Conservation (phyloP, 2,888 invertebrate species). For the Glyphotaelius pellucidus region DNA sequence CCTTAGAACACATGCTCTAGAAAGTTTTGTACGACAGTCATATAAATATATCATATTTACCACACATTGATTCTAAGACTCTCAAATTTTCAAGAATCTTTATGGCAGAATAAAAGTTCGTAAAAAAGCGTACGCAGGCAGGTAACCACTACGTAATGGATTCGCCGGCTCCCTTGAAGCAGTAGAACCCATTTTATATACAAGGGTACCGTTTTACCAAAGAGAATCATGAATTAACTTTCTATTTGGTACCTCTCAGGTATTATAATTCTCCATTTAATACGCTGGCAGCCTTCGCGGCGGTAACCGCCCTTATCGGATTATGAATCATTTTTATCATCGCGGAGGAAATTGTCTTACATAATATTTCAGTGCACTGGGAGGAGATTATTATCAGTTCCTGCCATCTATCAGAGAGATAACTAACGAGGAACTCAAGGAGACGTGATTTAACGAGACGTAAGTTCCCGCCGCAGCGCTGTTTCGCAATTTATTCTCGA, state of each 20-base stretch:
- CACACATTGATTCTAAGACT: not conserved
- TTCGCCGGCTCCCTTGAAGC: not conserved
- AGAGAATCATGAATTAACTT: constrained; percentile 2
- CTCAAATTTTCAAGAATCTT: not conserved
- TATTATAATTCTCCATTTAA: not conserved
- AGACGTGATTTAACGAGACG: not conserved
- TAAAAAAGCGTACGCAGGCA: not conserved
- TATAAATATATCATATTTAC: not conserved
- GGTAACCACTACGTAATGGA: not conserved
- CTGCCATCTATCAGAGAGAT: not conserved
- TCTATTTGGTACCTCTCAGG: not conserved
- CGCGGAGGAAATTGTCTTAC: not conserved
- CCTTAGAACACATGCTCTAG: too few relatives aligned
- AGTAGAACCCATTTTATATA: not conserved
- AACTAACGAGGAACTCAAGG: not conserved
- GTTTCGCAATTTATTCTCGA: not conserved
- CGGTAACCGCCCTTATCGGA: not conserved
- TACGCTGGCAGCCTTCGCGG: not conserved
- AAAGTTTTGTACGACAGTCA: not conserved
- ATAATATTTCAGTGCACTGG: not conserved
- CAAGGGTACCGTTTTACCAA: not conserved
- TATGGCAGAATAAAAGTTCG: not conserved
- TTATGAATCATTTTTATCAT: constrained; percentile 2
- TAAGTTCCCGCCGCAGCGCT: not conserved
- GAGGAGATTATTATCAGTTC: not conserved